Percentiles rank a stretch among this genome's conserved stretches.
These are phyloP conservation scores for Proteles cristata DNA, from an alignment of 2,113 vertebrate species.

Conservation along the genomic window DNA sequence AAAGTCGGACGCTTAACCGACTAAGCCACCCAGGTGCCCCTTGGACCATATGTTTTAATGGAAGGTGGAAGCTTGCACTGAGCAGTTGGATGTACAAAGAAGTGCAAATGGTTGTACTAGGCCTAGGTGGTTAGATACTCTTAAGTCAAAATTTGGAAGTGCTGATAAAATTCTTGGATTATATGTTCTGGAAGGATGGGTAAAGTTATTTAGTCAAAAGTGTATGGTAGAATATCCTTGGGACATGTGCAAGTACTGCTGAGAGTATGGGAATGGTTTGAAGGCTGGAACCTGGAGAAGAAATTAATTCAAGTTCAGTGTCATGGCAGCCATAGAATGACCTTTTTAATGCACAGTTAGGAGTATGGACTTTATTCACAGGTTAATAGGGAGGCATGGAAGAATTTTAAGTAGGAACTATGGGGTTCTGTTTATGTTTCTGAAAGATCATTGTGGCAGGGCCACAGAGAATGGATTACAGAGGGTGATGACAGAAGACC, in stretches of 20 bases:
- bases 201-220: neutral
- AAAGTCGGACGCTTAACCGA: no score
- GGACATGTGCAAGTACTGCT: neutral
- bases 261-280: neutral
- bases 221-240: neutral
- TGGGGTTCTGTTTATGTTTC: neutral
- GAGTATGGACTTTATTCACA: neutral
- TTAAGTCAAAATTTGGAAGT: neutral
- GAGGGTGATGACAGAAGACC: neutral
- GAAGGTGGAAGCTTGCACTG: neutral
- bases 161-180: neutral
- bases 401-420: neutral
- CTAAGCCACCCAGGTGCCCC: no score
- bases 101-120: neutral
- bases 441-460: neutral
- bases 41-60: neutral
- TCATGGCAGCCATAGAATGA: neutral
- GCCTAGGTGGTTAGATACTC: neutral
- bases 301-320: neutral
- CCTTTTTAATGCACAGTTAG: neutral
- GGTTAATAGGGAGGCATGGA: neutral
- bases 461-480: neutral
- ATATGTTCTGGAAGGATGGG: neutral
- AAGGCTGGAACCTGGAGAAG: neutral
- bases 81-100: neutral